Percentiles rank a stretch among this genome's conserved stretches.
Evolutionary conservation across 1,140 invertebrate genomes (phyloP).

Genomic region (Ceratina australensis): DNA sequence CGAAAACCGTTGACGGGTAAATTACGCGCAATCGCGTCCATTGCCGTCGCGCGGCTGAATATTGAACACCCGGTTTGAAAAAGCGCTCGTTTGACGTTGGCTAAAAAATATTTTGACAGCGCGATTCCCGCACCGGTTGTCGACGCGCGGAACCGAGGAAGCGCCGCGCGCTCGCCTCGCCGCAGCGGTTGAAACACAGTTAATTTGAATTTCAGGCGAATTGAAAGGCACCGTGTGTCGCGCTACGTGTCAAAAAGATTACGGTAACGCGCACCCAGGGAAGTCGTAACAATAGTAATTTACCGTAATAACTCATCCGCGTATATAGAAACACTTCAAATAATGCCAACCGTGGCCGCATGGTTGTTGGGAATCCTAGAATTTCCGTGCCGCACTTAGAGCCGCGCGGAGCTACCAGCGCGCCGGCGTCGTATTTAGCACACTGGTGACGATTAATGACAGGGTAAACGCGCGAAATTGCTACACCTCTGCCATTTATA

Average conservation of each 20-base stretch:
- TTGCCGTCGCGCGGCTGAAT: slow-evolving; percentile 7
- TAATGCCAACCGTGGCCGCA: slow-evolving; percentile 44
- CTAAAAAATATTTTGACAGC: slow-evolving; percentile 47
- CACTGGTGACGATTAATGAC: slow-evolving; percentile 19
- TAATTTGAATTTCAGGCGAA: slow-evolving; percentile 59
- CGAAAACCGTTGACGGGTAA: slow-evolving; percentile 3
- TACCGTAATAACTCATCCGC: slow-evolving; percentile 60
- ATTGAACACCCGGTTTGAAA: neutral
- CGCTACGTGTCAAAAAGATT: slow-evolving; percentile 60
- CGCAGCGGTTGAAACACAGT: slow-evolving; percentile 34
- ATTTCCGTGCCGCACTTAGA: slow-evolving; percentile 20
- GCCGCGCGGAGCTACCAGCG: neutral
- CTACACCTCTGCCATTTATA: slow-evolving; percentile 2
- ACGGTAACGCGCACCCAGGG: slow-evolving; percentile 43
- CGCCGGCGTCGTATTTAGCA: slow-evolving; percentile 5
- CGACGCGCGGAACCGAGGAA: slow-evolving; percentile 25
- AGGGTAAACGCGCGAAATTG: slow-evolving; percentile 4
- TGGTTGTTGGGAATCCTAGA: slow-evolving; percentile 45
- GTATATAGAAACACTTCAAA: slow-evolving; percentile 57
- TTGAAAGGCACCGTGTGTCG: slow-evolving; percentile 53
- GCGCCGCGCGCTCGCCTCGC: slow-evolving; percentile 9
- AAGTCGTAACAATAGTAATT: slow-evolving; percentile 63
- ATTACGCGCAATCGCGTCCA: slow-evolving; percentile 19
- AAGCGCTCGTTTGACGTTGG: neutral
- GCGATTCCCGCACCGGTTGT: slow-evolving; percentile 31